Evolutionary conservation across 2,113 vertebrate species (phyloP), one percentile per base, ranked within the genome.

Genomic region (Catharus minimus): DNA sequence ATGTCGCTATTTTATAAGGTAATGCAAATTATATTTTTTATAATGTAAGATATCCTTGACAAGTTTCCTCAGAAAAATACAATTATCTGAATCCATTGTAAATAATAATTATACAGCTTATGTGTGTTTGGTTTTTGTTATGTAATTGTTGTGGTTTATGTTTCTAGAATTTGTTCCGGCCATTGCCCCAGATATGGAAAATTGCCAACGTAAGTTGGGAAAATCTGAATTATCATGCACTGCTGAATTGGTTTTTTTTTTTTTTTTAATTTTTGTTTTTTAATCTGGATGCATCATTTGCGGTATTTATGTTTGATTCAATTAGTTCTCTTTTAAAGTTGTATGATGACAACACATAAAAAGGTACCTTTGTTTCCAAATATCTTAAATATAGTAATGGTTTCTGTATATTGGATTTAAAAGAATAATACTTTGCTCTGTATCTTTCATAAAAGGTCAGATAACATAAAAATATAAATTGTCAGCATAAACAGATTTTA

Each of bases 401-500:
- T 64, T 88, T 65, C n/a, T 46, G 4, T 57, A n/a, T 47, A 38
- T 11, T 50, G 2, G 7, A 53, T 57, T 43, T 12, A 84, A 93
- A 84, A 1, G 8, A 85, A 58, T 13, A 17, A 16, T 60, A 26
- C 23, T 68, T 78, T 76, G 4, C 21, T 76, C 21, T 84, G 1
- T 49, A 55, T 66, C 16, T 92, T 41, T 32, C 14, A 24, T 49
- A 39, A 18, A 92, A 92, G 3, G 1, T 36, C 30, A 86, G 19
- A 72, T 53, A 30, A 43, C 21, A 67, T 28, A 24, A 33, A 92
- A 81, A 77, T 43, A 92, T 43, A 74, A 93, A 69, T 22, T 41
- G 23, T 81, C 36, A 83, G 5, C 26, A 84, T 86, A 88, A 94
- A 74, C 27, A 60, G 7, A 27, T 90, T 90, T 94, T 87, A 81